A percentile compares a stretch with the other conserved stretches of the same genome.
Evolutionary conservation across 2,888 invertebrate species (phyloP).

Genomic region (Periphyllus acericola): DNA sequence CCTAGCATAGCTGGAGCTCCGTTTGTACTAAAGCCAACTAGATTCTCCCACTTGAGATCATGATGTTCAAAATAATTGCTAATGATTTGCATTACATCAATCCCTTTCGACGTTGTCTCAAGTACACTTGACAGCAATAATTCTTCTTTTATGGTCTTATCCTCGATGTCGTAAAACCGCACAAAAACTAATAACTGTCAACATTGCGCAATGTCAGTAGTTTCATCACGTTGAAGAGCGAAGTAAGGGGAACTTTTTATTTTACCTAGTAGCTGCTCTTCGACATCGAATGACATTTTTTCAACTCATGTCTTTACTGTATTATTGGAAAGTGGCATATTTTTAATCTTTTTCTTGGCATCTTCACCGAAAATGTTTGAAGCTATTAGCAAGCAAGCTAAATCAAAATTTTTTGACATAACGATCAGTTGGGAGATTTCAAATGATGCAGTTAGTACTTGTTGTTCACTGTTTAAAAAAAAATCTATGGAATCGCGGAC

Average conservation of each 20-base stretch:
- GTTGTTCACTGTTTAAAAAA: no score
- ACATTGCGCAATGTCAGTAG: constrained; percentile 49
- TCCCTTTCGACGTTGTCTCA: constrained; percentile 50
- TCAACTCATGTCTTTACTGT: constrained; percentile 5
- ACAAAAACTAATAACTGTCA: constrained; percentile 56
- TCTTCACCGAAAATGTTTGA: no score
- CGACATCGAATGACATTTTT: constrained; percentile 15
- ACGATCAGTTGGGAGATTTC: no score
- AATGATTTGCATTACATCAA: constrained; percentile 57
- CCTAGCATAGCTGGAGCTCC: constrained; percentile 56
- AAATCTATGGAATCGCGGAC: no score
- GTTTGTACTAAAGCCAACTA: constrained; percentile 61
- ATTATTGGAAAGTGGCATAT: constrained; percentile 32
- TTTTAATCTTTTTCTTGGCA: constrained; percentile 27
- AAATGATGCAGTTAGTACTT: no score
- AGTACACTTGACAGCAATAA: constrained; percentile 42
- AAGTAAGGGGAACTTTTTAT: constrained; percentile 37
- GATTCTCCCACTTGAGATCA: constrained; percentile 51
- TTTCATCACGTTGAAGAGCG: constrained; percentile 56
- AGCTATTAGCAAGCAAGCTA: no score
- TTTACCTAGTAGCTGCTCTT: constrained; percentile 25
- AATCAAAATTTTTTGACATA: no score
- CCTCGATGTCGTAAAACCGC: constrained; percentile 36
- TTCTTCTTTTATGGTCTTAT: constrained; percentile 47
- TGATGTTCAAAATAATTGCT: constrained; percentile 58